Base-by-base conservation (phyloP, 2,113 vertebrate genomes). In the Penelope pileata region DNA sequence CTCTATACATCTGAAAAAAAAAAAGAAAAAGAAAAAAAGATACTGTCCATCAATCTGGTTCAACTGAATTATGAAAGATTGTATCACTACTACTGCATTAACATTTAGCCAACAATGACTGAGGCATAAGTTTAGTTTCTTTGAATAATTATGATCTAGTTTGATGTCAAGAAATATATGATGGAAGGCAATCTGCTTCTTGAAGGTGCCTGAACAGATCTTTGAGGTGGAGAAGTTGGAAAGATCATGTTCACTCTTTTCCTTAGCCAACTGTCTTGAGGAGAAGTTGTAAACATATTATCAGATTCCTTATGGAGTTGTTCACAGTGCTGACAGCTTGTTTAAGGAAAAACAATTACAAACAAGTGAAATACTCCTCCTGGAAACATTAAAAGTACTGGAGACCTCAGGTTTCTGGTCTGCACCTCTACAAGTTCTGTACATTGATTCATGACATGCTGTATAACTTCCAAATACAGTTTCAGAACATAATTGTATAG, bases 1-100 rank as follows among this genome's bases (percentile, higher is more conserved):
- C 10, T 81, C 92, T 97, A 70, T 97, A 99, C 95, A 98, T 99
- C 99, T 99, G 82, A 48, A 82, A 93, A 81, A 77, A 53, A 32
- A 77, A 48, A 82, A 93, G 78, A 77, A 53, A 32, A 77, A 80
- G 51, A 38, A 19, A 78, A 6, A 34, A 30, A 24, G 1, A 47
- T 69, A n/a, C 54, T 56, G 8, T 53, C 24, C 58, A 43, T 90
- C 43, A 36, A 12, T 16, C 34, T 76, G 38, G 81, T 87, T 64
- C 70, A 74, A 34, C 6, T 54, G 38, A 90, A 43, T 77, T 92
- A 34, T 47, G 13, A 70, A 69, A 45, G 50, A 34, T 66, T 4
- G 48, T 2, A 43, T 69, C 32, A 30, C 15, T 38, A 45, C 19
- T 67, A 10, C 38, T 73, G 42, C 73, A 30, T 60, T 29, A 91